Evolutionary conservation across 2,888 invertebrate species (phyloP).

Genomic region (Tricholauxania praeusta): DNA sequence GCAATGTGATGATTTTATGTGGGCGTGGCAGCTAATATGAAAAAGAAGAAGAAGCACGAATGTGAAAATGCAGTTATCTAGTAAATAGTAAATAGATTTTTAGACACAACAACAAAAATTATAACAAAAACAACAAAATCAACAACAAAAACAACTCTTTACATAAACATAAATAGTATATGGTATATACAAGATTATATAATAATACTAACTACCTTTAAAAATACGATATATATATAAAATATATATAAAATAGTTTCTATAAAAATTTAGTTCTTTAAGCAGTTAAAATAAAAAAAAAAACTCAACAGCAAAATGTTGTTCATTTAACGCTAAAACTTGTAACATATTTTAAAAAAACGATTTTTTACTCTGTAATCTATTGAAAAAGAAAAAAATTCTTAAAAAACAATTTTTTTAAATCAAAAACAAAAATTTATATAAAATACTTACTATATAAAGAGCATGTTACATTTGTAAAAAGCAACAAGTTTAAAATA

Average conservation of each 20-base stretch:
- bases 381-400: slow-evolving; percentile 33
- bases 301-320: too few relatives aligned
- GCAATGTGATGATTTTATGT: slow-evolving; percentile 5
- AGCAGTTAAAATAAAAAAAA: too few relatives aligned
- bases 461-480: background rate
- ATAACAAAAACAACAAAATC: slow-evolving; percentile 20
- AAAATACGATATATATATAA: background rate
- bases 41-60: slow-evolving; percentile 14
- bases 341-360: background rate
- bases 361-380: background rate
- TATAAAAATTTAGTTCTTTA: too few relatives aligned
- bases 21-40: slow-evolving; percentile 37
- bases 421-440: slow-evolving; percentile 10
- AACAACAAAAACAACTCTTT: slow-evolving; percentile 10
- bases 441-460: background rate
- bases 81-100: slow-evolving; percentile 38
- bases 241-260: background rate
- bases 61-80: slow-evolving; percentile 44
- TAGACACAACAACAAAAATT: slow-evolving; percentile 22
- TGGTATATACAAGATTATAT: slow-evolving; percentile 29
- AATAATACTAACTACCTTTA: background rate
- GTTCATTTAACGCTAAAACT: too few relatives aligned
- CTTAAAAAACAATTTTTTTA: slow-evolving; percentile 18
- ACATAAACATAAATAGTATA: slow-evolving; percentile 30
- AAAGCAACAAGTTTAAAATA: background rate